Conservation (phyloP, 2,113 vertebrate species). For the Mesembrinibis cayennensis region DNA sequence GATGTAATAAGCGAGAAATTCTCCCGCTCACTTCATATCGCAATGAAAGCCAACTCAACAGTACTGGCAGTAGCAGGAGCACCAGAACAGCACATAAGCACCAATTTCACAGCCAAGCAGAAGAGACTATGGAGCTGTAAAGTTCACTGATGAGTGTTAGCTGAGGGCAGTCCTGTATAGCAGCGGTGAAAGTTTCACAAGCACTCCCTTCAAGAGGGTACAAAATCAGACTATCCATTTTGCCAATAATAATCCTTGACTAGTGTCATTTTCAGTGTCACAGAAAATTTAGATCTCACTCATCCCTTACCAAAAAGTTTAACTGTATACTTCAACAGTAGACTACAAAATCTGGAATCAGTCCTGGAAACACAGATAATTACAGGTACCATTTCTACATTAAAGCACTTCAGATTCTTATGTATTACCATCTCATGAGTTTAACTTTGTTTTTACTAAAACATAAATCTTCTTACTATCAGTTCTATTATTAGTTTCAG, state of each 20-base stretch:
- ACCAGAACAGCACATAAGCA: not conserved
- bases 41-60: not conserved
- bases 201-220: not conserved
- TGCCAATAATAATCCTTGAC: not conserved
- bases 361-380: not conserved
- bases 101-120: not conserved
- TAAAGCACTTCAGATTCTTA: not conserved
- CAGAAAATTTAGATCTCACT: not conserved
- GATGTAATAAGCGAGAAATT: conserved; percentile 19
- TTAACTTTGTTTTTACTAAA: not conserved
- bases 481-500: not conserved
- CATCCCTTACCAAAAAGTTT: not conserved
- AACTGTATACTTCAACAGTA: not conserved
- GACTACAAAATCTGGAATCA: not conserved
- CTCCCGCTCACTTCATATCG: not conserved
- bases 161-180: not conserved
- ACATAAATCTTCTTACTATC: not conserved
- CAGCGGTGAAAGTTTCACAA: not conserved
- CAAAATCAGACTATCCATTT: not conserved
- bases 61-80: not conserved
- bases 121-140: not conserved
- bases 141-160: not conserved
- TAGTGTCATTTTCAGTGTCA: not conserved
- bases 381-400: not conserved
- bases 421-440: not conserved